Percentiles rank a stretch among this genome's conserved stretches.
Conservation (phyloP, 2,113 vertebrate species). For the Prietella phreatophila region DNA sequence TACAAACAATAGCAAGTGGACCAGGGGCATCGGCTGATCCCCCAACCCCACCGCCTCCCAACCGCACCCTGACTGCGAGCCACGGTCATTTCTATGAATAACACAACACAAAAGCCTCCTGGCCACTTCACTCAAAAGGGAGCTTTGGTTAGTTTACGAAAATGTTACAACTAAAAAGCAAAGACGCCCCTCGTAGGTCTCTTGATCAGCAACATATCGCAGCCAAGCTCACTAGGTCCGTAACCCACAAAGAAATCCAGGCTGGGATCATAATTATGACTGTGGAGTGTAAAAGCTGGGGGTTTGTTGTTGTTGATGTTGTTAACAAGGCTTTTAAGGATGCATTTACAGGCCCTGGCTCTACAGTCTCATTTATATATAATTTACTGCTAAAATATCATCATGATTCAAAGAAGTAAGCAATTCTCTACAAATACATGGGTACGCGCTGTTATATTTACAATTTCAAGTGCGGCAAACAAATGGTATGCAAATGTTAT, state of each 20-base stretch:
- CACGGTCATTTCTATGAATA: constrained; percentile 49
- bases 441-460: constrained; percentile 35
- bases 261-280: constrained; percentile 33
- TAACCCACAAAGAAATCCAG: constrained; percentile 12
- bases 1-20: constrained; percentile 64
- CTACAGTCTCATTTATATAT: constrained; percentile 33
- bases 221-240: constrained; percentile 26
- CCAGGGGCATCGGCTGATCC: constrained; percentile 60
- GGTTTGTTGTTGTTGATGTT: background rate
- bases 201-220: constrained; percentile 11
- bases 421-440: constrained; percentile 15
- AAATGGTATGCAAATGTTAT: constrained; percentile 45
- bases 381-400: constrained; percentile 30
- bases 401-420: constrained; percentile 27
- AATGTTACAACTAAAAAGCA: constrained; percentile 17
- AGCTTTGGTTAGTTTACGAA: constrained; percentile 21
- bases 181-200: background rate
- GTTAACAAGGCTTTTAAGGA: constrained; percentile 37
- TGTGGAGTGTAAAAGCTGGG: constrained; percentile 17
- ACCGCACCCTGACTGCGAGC: constrained; percentile 30
- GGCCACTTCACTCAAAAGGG: constrained; percentile 13
- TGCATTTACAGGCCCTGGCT: constrained; percentile 29
- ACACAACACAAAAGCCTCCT: background rate
- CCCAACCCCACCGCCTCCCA: background rate
- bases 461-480: constrained; percentile 39